Percentiles rank a stretch among this genome's conserved stretches.
Conservation (phyloP, 2,113 vertebrate species). For the Zootoca vivipara region DNA sequence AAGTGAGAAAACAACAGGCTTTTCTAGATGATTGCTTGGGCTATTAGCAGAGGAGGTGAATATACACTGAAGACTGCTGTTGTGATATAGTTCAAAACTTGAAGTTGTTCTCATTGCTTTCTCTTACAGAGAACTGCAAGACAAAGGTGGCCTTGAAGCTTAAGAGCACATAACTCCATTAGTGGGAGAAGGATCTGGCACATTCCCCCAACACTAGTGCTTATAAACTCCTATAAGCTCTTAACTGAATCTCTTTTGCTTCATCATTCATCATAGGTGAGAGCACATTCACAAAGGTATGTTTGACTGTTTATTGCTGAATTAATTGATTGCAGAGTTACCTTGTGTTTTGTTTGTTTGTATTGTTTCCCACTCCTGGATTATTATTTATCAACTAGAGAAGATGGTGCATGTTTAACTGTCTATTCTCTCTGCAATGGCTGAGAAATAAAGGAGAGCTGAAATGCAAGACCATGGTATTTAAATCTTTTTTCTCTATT, state of each 20-base stretch:
- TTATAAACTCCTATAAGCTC: too few relatives aligned
- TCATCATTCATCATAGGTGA: background rate
- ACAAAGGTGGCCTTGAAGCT: background rate
- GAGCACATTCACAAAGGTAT: too few relatives aligned
- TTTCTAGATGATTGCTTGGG: background rate
- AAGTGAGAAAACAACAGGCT: background rate
- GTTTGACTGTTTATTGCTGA: too few relatives aligned
- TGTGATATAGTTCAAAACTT: background rate
- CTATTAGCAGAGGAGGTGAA: background rate
- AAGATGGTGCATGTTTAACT: constrained; percentile 35
- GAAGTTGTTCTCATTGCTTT: background rate
- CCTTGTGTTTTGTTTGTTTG: too few relatives aligned
- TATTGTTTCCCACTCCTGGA: too few relatives aligned
- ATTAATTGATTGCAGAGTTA: too few relatives aligned
- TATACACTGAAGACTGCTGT: background rate
- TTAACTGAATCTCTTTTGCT: too few relatives aligned
- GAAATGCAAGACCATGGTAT: constrained; percentile 39
- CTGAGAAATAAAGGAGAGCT: constrained; percentile 48
- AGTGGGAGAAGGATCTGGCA: too few relatives aligned
- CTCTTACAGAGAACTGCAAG: background rate
- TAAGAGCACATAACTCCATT: background rate
- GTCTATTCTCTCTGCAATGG: constrained; percentile 26
- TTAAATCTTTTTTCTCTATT: constrained; percentile 28
- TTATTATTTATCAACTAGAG: too few relatives aligned
- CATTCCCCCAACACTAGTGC: too few relatives aligned